A percentile compares a stretch with the other conserved stretches of the same genome.
These are phyloP conservation scores for Biston betularia DNA, from an alignment of 2,888 invertebrate species.

Conservation along the genomic window DNA sequence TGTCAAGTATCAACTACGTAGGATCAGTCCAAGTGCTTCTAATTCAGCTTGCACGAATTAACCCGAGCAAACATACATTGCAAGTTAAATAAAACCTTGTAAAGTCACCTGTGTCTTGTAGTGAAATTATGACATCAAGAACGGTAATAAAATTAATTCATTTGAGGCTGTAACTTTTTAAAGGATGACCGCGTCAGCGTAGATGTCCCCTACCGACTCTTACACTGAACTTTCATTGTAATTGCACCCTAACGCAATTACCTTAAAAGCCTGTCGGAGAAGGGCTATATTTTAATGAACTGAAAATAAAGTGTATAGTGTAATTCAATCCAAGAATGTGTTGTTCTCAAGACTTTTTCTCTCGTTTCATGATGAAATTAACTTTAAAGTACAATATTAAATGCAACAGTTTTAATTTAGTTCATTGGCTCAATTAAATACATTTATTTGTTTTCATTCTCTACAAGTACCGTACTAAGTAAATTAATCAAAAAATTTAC, in stretches of 20 bases:
- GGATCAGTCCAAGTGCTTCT: too few species aligned
- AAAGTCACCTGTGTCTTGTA: too few species aligned
- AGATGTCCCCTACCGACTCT: background rate
- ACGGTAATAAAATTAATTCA: too few species aligned
- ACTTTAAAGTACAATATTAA: background rate
- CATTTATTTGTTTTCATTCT: too few species aligned
- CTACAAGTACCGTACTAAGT: too few species aligned
- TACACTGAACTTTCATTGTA: constrained; percentile 57
- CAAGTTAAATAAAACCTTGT: too few species aligned
- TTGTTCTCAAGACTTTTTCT: constrained; percentile 47
- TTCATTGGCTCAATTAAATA: background rate
- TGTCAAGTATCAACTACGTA: too few species aligned
- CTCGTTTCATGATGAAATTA: constrained; percentile 11
- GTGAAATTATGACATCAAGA: too few species aligned
- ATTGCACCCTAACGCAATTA: constrained; percentile 80
- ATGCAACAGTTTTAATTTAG: background rate
- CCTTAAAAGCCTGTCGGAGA: constrained; percentile 82
- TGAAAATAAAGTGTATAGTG: constrained; percentile 77
- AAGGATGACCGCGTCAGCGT: background rate
- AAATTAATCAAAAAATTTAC: too few species aligned
- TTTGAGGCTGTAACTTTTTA: background rate
- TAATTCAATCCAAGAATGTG: constrained; percentile 74
- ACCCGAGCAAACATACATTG: too few species aligned
- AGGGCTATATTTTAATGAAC: constrained; percentile 78
- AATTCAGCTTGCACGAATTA: too few species aligned